Conservation (phyloP, 2,113 vertebrate genomes). For the Balaeniceps rex region DNA sequence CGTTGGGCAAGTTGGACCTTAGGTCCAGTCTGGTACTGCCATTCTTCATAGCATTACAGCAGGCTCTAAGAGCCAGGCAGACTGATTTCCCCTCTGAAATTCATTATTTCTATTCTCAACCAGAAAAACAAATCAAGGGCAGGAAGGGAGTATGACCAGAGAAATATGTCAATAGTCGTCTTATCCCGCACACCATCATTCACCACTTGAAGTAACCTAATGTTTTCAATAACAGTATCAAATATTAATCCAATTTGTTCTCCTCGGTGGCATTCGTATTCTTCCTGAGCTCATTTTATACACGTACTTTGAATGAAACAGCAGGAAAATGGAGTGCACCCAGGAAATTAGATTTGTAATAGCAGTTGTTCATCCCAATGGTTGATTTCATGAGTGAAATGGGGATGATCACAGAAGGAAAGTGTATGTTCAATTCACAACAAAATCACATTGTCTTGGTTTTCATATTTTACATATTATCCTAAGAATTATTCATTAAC, state of each 20-base stretch:
- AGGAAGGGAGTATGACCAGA: background rate
- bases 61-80: background rate
- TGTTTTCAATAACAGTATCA: background rate
- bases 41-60: fast-evolving
- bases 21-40: background rate
- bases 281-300: background rate
- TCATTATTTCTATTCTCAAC: background rate
- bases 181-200: background rate
- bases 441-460: background rate
- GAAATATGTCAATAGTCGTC: background rate
- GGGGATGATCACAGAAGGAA: background rate
- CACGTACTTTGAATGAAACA: background rate
- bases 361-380: background rate
- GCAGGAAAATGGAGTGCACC: background rate
- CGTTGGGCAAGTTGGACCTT: fast-evolving
- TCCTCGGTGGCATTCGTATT: background rate
- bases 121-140: background rate
- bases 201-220: background rate
- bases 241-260: background rate
- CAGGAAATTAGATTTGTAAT: constrained; percentile 1
- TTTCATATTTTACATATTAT: background rate
- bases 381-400: background rate
- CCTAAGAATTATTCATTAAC: background rate
- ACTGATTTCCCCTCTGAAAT: background rate
- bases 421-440: background rate